Percentiles rank a stretch among this genome's conserved stretches.
Evolutionary conservation across 2,113 vertebrate species (phyloP).

Genomic region (Calypte anna): DNA sequence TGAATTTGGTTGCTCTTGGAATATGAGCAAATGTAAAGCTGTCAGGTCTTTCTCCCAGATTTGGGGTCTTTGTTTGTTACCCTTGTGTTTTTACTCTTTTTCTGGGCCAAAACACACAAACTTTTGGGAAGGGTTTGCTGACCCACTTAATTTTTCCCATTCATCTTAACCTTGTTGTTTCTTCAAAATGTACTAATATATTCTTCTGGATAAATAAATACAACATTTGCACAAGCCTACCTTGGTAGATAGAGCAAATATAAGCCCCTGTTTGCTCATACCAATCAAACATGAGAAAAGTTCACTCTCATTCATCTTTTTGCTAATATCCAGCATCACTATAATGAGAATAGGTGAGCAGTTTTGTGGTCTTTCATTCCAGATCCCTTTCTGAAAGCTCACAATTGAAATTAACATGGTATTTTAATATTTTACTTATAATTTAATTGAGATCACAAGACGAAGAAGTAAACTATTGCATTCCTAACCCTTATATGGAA

Average conservation of each 20-base stretch:
- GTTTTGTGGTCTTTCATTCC: neutral
- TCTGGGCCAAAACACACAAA: neutral
- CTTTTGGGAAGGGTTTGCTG: neutral
- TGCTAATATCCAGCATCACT: neutral
- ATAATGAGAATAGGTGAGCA: neutral
- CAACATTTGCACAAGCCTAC: neutral
- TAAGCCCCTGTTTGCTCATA: neutral
- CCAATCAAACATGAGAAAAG: neutral
- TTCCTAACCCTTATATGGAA: neutral
- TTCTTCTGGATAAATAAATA: neutral
- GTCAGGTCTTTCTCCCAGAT: neutral
- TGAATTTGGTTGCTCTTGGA: neutral
- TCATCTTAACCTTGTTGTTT: neutral
- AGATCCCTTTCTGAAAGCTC: neutral
- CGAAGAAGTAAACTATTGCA: neutral
- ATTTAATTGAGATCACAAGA: neutral
- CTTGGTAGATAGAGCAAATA: neutral
- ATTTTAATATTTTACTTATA: neutral
- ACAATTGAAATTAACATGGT: neutral
- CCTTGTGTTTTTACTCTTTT: neutral
- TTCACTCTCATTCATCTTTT: conserved; percentile 1
- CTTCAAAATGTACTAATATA: neutral
- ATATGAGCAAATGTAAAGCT: neutral
- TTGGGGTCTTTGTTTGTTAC: neutral
- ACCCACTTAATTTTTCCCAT: neutral